Evolutionary conservation across 1,140 invertebrate species (phyloP), one percentile per base, ranked within the genome.

Genomic region (Lepidurus packardi): DNA sequence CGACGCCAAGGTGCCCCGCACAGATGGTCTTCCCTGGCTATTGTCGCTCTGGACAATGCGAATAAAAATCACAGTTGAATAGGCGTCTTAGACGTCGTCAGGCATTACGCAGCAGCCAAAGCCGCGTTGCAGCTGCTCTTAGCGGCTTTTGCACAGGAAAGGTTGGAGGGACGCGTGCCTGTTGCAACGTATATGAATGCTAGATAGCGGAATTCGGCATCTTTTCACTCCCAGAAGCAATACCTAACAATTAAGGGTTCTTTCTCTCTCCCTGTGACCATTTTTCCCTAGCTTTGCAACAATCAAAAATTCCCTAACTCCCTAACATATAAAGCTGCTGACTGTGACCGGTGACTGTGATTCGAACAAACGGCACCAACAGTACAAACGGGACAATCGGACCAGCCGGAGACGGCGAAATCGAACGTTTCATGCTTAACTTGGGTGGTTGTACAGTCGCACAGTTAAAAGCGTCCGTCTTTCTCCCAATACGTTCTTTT

Each of bases 31-130:
- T 21, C 16, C 16, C 34, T 4, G 34, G 34, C 34, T 34, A n/a
- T 65, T 65, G 53, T 21, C 21, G 16, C 53, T 7, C 21, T 21
- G 21, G n/a, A 65, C 53, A 65, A 65, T 65, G 7, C 53, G 53
- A 16, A 9, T 65, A 65, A 65, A 65, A 9, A 65, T 65, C 53
- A n/a, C 6, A 13, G 53, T 21, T 65, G 53, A 65, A 65, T 9
- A 16, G 53, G 53, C 53, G 53, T 65, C 53, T 65, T 65, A 65
- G 53, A 65, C 53, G 53, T 65, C 53, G 53, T 9, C 16, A 8
- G 53, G 53, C 16, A 65, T 65, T 65, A 65, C 53, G 13, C 53
- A 65, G 53, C 53, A 65, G 34, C 34, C 34, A n/a, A 65, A 65
- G 53, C 53, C 16, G 53, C 8, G 53, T 65, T 65, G 53, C 53